Percentiles rank a stretch among this genome's conserved stretches.
These are phyloP conservation scores for Adelosebastes latens DNA, from an alignment of 2,797 vertebrate species.

Conservation along the genomic window DNA sequence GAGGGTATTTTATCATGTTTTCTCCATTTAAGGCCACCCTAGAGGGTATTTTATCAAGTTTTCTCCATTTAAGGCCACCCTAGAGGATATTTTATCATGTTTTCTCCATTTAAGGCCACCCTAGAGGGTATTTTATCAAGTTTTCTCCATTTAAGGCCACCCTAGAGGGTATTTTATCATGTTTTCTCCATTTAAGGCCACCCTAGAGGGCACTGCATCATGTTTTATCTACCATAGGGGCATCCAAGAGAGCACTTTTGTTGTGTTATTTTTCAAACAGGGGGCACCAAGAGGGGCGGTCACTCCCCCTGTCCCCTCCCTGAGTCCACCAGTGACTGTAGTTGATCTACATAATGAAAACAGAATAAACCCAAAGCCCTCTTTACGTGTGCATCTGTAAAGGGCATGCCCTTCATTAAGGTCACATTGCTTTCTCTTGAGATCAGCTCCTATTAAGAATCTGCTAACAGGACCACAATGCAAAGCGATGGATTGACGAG, in stretches of 20 bases:
- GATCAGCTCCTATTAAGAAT: slow-evolving; percentile 50
- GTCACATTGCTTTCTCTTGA: slow-evolving; percentile 56
- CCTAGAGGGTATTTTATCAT: no score
- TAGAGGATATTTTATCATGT: fast-evolving
- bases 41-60: fast-evolving
- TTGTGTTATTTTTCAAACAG: no score
- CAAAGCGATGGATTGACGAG: slow-evolving; percentile 50
- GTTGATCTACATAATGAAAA: neutral
- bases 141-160: no score
- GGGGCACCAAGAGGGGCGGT: no score
- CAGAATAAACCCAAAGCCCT: neutral
- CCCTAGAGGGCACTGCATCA: no score
- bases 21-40: no score
- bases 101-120: no score
- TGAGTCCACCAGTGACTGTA: neutral
- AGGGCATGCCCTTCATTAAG: slow-evolving; percentile 50
- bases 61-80: no score
- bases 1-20: fast-evolving
- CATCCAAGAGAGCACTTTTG: no score
- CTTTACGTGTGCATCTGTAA: slow-evolving; percentile 4
- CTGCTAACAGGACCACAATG: slow-evolving; percentile 28
- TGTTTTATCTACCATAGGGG: no score
- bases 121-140: fast-evolving
- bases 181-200: no score
- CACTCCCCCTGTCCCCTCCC: no score